Evolutionary conservation across 2,113 vertebrate species (phyloP).

Genomic region (Pavo muticus): DNA sequence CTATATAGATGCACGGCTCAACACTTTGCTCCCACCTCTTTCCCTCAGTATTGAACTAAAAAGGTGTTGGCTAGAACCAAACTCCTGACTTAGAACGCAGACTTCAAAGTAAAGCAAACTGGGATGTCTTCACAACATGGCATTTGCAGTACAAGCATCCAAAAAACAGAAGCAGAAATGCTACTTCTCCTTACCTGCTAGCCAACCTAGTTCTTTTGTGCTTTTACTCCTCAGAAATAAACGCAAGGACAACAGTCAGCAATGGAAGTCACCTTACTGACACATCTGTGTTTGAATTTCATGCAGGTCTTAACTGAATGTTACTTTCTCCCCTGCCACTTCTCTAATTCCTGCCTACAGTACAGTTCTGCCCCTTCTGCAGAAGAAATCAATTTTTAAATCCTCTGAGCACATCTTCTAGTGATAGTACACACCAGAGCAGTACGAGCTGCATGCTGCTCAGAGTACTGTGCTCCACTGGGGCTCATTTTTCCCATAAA

Average conservation of each 20-base stretch:
- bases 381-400: background rate
- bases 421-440: fast-evolving
- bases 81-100: background rate
- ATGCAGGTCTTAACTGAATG: background rate
- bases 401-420: background rate
- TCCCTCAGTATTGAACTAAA: background rate
- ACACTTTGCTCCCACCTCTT: background rate
- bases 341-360: background rate
- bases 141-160: background rate
- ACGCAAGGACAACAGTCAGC: background rate
- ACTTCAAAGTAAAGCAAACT: fast-evolving
- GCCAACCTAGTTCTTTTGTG: background rate
- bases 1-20: background rate
- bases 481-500: background rate
- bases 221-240: background rate
- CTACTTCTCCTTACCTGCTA: background rate
- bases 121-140: background rate
- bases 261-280: background rate
- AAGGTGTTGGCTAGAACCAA: background rate
- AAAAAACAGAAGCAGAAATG: background rate
- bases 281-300: background rate
- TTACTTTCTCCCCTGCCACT: background rate
- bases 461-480: background rate
- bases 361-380: background rate
- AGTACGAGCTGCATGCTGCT: background rate